These are phyloP conservation scores for Chelonia mydas DNA, from an alignment of 2,797 vertebrate species.

Conservation along the genomic window DNA sequence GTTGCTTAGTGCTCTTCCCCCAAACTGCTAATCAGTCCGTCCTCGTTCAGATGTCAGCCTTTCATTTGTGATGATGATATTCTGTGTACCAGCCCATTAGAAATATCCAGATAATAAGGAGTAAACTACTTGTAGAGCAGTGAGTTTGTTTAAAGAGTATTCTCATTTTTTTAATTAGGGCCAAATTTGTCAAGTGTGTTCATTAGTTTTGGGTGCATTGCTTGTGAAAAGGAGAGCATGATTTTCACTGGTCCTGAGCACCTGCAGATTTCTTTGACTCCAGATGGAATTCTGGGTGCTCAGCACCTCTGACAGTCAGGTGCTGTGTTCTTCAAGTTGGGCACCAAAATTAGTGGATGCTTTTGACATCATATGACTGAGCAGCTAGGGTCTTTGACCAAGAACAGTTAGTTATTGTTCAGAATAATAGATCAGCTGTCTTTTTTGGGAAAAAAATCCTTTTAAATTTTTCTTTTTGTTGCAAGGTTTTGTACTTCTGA, in stretches of 20 bases:
- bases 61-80: neutral
- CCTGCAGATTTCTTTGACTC: neutral
- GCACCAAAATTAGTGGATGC: neutral
- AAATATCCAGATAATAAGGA: neutral
- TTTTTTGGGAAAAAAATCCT: conserved; percentile 52
- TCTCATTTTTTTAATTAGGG: neutral
- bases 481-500: conserved; percentile 33
- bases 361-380: conserved; percentile 62
- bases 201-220: neutral
- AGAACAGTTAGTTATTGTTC: conserved; percentile 8
- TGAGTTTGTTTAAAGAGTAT: neutral
- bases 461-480: conserved; percentile 54
- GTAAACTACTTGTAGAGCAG: neutral
- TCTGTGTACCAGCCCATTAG: neutral
- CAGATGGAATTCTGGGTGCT: neutral
- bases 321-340: conserved; percentile 42
- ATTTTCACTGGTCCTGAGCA: neutral
- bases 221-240: neutral
- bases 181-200: neutral
- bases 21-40: neutral
- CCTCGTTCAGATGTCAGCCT: conserved; percentile 8
- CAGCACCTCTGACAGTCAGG: neutral
- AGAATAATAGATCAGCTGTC: conserved; percentile 61
- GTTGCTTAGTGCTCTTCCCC: conserved; percentile 49
- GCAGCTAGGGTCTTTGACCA: conserved; percentile 30